Evolutionary conservation across 2,888 invertebrate genomes (phyloP).

Genomic region (Tetramorium bicarinatum): DNA sequence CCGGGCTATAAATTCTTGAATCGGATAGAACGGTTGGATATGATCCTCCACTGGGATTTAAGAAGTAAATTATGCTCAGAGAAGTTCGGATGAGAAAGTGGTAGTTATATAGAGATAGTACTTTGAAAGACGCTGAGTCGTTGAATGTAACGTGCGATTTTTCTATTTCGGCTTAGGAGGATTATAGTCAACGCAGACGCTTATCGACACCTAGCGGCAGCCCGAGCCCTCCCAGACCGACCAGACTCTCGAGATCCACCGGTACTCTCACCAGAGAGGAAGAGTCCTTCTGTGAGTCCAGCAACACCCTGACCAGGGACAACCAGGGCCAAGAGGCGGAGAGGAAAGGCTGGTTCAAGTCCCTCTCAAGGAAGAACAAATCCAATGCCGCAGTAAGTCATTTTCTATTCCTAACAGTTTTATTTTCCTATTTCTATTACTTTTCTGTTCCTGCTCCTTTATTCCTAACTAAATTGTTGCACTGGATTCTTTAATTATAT

Average conservation of each 20-base stretch:
- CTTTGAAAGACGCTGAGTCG: constrained; percentile 29
- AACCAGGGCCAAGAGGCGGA: constrained; percentile 87
- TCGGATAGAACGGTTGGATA: neutral
- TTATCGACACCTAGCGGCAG: constrained; percentile 92
- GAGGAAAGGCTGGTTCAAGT: constrained; percentile 91
- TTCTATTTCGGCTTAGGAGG: constrained; percentile 84
- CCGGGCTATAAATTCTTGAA: constrained; percentile 15
- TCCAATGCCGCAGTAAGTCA: constrained; percentile 87
- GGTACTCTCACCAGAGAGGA: constrained; percentile 84
- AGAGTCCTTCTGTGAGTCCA: constrained; percentile 85
- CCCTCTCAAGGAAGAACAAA: constrained; percentile 91
- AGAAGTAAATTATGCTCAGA: constrained; percentile 16
- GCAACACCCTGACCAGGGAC: constrained; percentile 85
- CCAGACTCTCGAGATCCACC: constrained; percentile 86
- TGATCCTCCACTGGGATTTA: neutral
- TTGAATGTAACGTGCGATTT: constrained; percentile 48
- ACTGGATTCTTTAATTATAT: no score
- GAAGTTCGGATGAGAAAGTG: neutral
- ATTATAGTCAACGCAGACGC: constrained; percentile 91
- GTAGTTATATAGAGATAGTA: constrained; percentile 30
- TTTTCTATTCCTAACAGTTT: neutral
- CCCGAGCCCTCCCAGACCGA: constrained; percentile 89
- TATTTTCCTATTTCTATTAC: neutral
- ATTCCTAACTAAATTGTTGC: neutral
- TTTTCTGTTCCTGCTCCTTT: neutral